Percentiles rank a stretch among this genome's conserved stretches.
Evolutionary conservation across 2,888 invertebrate species (phyloP).

Genomic region (Deilephila elpenor): DNA sequence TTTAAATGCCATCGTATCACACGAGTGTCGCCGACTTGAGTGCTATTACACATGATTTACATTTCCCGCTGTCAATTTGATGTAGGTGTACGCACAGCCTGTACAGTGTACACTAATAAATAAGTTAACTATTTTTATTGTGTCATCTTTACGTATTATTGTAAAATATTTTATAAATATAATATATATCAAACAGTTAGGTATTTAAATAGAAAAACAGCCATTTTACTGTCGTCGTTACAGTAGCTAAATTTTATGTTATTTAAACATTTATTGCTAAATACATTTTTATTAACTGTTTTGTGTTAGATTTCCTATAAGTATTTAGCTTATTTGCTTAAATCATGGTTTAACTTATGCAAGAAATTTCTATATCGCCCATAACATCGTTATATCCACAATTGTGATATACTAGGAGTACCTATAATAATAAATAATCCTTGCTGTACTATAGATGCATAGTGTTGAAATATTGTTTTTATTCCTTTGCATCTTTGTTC

Average conservation of each 20-base stretch:
- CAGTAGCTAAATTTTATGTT: background rate
- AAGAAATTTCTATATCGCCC: too few relatives aligned
- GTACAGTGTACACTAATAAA: constrained; percentile 20
- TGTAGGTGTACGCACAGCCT: constrained; percentile 37
- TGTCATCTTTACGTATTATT: background rate
- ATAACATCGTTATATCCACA: too few relatives aligned
- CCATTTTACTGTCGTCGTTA: background rate
- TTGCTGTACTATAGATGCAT: constrained; percentile 13
- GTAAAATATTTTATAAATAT: constrained; percentile 9
- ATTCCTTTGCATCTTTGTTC: constrained; percentile 54
- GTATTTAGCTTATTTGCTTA: too few relatives aligned
- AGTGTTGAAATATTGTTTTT: constrained; percentile 42
- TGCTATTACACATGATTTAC: constrained; percentile 71
- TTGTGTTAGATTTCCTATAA: background rate
- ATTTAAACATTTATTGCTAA: background rate
- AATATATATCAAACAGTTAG: background rate
- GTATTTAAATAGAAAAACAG: background rate
- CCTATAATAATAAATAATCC: too few relatives aligned
- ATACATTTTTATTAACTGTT: background rate
- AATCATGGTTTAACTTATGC: too few relatives aligned
- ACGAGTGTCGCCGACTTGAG: constrained; percentile 65
- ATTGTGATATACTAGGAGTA: too few relatives aligned
- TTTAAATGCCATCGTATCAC: constrained; percentile 69
- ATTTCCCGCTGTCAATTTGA: constrained; percentile 61
- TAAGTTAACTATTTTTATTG: constrained; percentile 32